These are phyloP conservation scores for Diarsia brunnea DNA, from an alignment of 2,888 invertebrate species.

Conservation along the genomic window DNA sequence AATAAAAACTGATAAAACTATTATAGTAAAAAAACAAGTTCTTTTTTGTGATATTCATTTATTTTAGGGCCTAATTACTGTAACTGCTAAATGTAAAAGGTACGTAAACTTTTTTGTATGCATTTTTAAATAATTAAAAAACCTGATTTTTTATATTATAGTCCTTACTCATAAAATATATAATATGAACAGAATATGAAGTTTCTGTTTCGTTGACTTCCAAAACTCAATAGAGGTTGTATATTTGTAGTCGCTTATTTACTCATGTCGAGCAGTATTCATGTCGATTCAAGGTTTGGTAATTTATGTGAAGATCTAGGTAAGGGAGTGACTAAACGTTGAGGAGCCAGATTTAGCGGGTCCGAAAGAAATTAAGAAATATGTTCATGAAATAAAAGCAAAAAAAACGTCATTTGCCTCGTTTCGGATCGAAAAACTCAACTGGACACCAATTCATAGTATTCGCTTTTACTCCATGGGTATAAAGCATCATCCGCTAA, in stretches of 20 bases:
- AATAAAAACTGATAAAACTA: constrained; percentile 8
- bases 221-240: constrained; percentile 57
- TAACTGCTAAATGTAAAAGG: constrained; percentile 40
- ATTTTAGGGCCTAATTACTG: constrained; percentile 61
- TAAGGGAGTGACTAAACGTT: neutral
- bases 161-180: constrained; percentile 24
- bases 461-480: neutral
- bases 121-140: constrained; percentile 35
- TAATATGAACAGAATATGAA: constrained; percentile 34
- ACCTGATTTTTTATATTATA: constrained; percentile 21
- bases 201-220: constrained; percentile 30
- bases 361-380: neutral
- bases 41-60: constrained; percentile 62
- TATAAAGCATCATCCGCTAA: neutral
- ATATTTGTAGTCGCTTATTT: constrained; percentile 37
- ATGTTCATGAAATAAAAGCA: neutral
- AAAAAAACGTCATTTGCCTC: neutral
- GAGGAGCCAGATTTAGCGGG: neutral
- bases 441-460: neutral
- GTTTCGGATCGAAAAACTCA: neutral
- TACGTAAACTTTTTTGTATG: constrained; percentile 53
- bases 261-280: constrained; percentile 32
- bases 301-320: neutral
- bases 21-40: neutral
- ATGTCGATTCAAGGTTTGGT: constrained; percentile 39